Evolutionary conservation across 1,140 invertebrate genomes (phyloP).

Genomic region (Drosophila pallidifrons): DNA sequence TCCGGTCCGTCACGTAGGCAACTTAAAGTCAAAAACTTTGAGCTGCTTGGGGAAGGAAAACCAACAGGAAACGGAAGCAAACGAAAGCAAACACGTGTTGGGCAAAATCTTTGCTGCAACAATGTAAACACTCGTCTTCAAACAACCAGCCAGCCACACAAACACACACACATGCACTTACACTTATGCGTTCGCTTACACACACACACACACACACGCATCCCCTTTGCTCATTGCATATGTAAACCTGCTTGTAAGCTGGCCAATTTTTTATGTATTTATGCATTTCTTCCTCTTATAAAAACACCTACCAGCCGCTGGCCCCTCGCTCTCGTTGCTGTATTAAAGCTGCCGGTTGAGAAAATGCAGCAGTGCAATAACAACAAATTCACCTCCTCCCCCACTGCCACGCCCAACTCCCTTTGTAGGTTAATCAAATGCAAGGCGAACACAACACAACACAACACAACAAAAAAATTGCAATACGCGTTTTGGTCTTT

Average conservation of each 20-base stretch:
- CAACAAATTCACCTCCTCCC: conserved; percentile 31
- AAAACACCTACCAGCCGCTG: conserved; percentile 27
- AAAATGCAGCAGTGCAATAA: conserved; percentile 59
- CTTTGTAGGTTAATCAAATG: conserved; percentile 81
- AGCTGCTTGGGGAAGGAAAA: conserved; percentile 18
- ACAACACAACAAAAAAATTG: conserved; percentile 28
- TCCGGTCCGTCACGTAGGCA: conserved; percentile 35
- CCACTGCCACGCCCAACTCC: conserved; percentile 41
- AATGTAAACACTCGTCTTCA: conserved; percentile 59
- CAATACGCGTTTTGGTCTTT: conserved; percentile 17
- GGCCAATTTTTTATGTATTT: conserved; percentile 82
- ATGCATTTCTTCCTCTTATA: conserved; percentile 68
- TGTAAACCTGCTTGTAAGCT: conserved; percentile 79
- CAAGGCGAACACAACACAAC: conserved; percentile 32
- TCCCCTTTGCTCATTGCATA: conserved; percentile 57
- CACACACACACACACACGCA: conserved; percentile 11
- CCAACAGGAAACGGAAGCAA: conserved; percentile 65
- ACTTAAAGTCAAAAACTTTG: conserved; percentile 49
- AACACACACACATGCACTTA: conserved; percentile 22
- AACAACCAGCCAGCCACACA: conserved; percentile 20
- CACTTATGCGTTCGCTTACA: neutral
- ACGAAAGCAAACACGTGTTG: conserved; percentile 77
- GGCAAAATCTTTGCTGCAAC: conserved; percentile 71
- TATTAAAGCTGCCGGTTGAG: conserved; percentile 71
- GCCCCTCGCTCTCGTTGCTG: neutral